Evolutionary conservation across 2,797 vertebrate genomes (phyloP), one percentile per base, ranked within the genome.

Genomic region (Hephaestus fuliginosus): DNA sequence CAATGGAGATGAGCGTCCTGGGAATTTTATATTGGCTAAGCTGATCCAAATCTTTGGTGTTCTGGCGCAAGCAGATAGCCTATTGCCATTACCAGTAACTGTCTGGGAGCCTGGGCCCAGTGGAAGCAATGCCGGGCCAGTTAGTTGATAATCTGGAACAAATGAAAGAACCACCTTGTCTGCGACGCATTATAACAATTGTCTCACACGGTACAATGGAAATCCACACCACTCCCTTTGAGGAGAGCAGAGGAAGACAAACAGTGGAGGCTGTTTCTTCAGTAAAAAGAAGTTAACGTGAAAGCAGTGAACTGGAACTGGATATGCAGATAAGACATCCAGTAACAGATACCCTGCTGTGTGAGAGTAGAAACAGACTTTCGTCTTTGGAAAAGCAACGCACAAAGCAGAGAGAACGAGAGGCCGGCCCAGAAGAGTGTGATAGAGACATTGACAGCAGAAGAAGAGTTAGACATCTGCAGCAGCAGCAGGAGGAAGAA

Each of bases 291-390:
- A 33, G 70, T 74, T 73, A 56, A 76, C 55, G 77, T 88, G 53
- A 66, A 56, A 71, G 82, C 76, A 62, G 73, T 14, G 72, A 78
- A 53, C 78, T 87, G 84, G 74, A 86, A 81, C 71, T 76, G 80
- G 76, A 86, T 82, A 67, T 63, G 83, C 74, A 86, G 82, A 90
- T 89, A 86, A 87, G 74, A 82, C 64, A 15, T 84, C 51, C 74
- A 83, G 76, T 12, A 63, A 77, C 60, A 76, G 81, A 73, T 62
- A 22, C 86, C 84, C 83, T 67, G 51, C 87, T 53, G 78, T 75
- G 83, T 15, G 62, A 80, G 89, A 91, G 81, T 89, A 82, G 86
- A 92, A 91, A 90, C 88, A 91, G 90, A 87, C 82, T 72, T 81
- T 81, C 46, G 33, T 58, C 61, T 65, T 61, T 58, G 60, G 46